Conservation (phyloP, 1,140 invertebrate species). For the Caenorhabditis brenneri region DNA sequence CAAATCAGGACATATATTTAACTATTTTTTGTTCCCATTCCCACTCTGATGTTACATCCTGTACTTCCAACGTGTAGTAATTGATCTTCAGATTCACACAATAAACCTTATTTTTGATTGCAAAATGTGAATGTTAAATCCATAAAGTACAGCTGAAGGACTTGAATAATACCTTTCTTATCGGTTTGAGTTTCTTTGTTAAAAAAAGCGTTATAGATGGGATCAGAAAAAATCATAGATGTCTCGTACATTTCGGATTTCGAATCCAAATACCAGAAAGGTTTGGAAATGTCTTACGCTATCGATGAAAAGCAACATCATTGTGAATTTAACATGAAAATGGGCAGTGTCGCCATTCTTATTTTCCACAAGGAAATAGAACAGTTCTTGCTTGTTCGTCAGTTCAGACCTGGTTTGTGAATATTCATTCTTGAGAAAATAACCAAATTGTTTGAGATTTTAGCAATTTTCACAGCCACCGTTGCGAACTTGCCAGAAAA, state of each 20-base stretch:
- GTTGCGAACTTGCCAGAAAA: conserved; percentile 65
- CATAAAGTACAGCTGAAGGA: too few relatives aligned
- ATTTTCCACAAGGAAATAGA: conserved; percentile 82
- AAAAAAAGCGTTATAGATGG: neutral
- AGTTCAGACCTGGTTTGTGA: conserved; percentile 82
- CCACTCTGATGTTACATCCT: neutral
- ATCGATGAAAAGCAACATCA: neutral
- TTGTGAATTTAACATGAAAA: conserved; percentile 8
- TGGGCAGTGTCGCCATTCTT: conserved; percentile 79
- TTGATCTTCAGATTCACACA: neutral
- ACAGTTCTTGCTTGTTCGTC: conserved; percentile 84
- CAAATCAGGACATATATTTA: too few relatives aligned
- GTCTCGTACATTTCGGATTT: neutral
- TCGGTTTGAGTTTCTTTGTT: too few relatives aligned
- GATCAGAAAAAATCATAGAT: neutral
- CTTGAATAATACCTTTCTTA: too few relatives aligned
- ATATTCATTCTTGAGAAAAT: too few relatives aligned
- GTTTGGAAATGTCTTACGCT: neutral
- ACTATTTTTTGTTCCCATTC: neutral
- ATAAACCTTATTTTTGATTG: neutral
- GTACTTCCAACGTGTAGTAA: neutral
- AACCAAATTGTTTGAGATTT: neutral
- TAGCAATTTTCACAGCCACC: conserved; percentile 47
- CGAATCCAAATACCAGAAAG: conserved; percentile 12
- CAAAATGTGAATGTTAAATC: too few relatives aligned